A percentile compares a stretch with the other conserved stretches of the same genome.
These are phyloP conservation scores for Drosophila acutilabella DNA, from an alignment of 2,888 invertebrate species.

Conservation along the genomic window DNA sequence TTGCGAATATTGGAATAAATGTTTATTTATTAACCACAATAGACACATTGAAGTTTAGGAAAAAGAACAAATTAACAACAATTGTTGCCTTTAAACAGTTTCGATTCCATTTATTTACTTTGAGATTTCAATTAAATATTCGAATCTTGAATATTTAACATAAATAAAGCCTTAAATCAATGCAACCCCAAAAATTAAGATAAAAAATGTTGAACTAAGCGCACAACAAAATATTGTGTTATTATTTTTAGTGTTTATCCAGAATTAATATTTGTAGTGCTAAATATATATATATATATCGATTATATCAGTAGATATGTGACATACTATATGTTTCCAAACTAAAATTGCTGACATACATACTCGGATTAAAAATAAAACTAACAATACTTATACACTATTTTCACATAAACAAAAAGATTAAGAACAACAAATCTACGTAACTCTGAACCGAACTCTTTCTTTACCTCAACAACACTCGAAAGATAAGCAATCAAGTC, in stretches of 20 bases:
- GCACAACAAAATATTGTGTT: slow-evolving; percentile 65
- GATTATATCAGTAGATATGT: slow-evolving; percentile 39
- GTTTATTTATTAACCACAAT: not conserved
- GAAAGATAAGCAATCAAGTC: slow-evolving; percentile 81
- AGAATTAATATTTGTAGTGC: slow-evolving; percentile 32
- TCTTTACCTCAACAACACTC: slow-evolving; percentile 71
- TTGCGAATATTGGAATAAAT: slow-evolving; percentile 5
- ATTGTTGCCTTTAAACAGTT: slow-evolving; percentile 49
- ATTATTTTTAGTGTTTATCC: slow-evolving; percentile 43
- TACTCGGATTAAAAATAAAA: not conserved
- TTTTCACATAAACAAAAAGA: slow-evolving; percentile 38
- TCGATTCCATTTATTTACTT: slow-evolving; percentile 12
- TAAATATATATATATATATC: slow-evolving; percentile 18
- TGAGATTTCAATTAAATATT: slow-evolving; percentile 5
- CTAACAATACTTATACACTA: slow-evolving; percentile 35
- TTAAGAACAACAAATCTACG: slow-evolving; percentile 40
- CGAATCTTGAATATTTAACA: slow-evolving; percentile 24
- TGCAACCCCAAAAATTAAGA: slow-evolving; percentile 38
- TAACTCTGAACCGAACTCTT: slow-evolving; percentile 65
- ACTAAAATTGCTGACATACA: slow-evolving; percentile 44
- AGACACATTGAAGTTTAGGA: slow-evolving; percentile 8
- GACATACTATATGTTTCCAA: slow-evolving; percentile 30
- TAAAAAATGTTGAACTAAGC: slow-evolving; percentile 41
- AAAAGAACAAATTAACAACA: slow-evolving; percentile 5
- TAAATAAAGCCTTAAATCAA: slow-evolving; percentile 50